Evolutionary conservation across 2,797 vertebrate genomes (phyloP).

Genomic region (Ciconia nigra): DNA sequence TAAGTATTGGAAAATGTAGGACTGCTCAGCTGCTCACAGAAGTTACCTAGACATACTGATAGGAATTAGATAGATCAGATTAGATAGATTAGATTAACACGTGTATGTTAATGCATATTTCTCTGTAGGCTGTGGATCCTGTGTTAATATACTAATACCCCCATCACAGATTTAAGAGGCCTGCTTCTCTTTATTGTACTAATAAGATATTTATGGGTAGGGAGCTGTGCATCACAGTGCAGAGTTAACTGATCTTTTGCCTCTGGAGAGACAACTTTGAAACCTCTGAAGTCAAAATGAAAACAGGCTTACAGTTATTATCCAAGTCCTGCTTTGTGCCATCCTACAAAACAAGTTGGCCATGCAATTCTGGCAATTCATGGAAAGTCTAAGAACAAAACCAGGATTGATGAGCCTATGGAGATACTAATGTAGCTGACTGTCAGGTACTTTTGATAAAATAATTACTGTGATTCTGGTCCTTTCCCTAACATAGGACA

Average conservation of each 20-base stretch:
- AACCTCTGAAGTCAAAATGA: slow-evolving; percentile 19
- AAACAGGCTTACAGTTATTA: neutral
- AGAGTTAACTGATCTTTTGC: neutral
- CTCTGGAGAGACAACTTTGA: slow-evolving; percentile 12
- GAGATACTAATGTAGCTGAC: neutral
- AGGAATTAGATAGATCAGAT: neutral
- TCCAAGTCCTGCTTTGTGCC: neutral
- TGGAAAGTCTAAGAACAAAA: neutral
- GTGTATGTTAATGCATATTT: neutral
- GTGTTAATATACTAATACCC: slow-evolving; percentile 10
- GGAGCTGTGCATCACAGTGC: slow-evolving; percentile 1
- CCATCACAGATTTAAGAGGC: neutral
- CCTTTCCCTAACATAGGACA: neutral
- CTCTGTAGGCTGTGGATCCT: neutral
- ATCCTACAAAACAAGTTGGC: neutral
- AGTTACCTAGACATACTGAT: neutral
- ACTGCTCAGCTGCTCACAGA: neutral
- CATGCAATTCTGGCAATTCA: neutral
- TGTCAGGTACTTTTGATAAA: neutral
- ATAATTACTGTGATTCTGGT: neutral
- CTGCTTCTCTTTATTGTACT: slow-evolving; percentile 37
- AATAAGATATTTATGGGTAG: slow-evolving; percentile 33
- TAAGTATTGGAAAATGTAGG: neutral
- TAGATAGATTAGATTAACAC: neutral
- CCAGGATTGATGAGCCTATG: neutral